Evolutionary conservation across 2,888 invertebrate genomes (phyloP).

Genomic region (Dendrolimus houi): DNA sequence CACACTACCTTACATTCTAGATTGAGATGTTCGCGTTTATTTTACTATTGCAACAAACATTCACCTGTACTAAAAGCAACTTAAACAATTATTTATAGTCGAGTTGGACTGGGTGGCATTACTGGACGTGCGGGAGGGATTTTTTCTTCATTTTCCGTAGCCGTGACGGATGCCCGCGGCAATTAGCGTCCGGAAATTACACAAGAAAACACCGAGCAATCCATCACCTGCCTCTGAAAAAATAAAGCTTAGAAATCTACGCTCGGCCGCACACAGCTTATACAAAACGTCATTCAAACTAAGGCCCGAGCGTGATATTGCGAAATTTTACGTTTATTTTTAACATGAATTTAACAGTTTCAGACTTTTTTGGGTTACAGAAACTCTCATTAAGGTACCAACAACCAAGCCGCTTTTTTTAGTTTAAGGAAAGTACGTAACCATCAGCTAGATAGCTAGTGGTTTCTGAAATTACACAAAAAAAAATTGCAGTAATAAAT

Average conservation of each 20-base stretch:
- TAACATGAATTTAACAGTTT: not conserved
- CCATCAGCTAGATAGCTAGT: too few relatives aligned
- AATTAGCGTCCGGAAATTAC: slow-evolving; percentile 74
- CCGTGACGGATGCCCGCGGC: slow-evolving; percentile 65
- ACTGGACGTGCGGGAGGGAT: slow-evolving; percentile 13
- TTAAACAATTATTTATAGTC: not conserved
- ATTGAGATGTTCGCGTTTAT: too few relatives aligned
- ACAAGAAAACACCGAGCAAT: slow-evolving; percentile 66
- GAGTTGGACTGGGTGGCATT: not conserved
- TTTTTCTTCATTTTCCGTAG: slow-evolving; percentile 48
- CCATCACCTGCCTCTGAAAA: slow-evolving; percentile 68
- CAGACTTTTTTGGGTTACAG: not conserved
- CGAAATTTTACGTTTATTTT: slow-evolving; percentile 6
- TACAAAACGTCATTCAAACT: slow-evolving; percentile 47
- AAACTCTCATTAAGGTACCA: not conserved
- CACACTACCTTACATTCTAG: too few relatives aligned
- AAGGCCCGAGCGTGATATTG: slow-evolving; percentile 33
- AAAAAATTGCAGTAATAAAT: too few relatives aligned
- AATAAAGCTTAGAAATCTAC: slow-evolving; percentile 66
- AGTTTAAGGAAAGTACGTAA: too few relatives aligned
- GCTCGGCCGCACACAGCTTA: slow-evolving; percentile 36
- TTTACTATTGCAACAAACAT: too few relatives aligned
- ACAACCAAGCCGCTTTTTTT: too few relatives aligned
- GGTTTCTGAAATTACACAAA: too few relatives aligned
- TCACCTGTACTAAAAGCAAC: not conserved